phyloP scores from a whole-genome alignment of 2,888 invertebrate genomes.

The Lepidocyrtinus sp. region DNA sequence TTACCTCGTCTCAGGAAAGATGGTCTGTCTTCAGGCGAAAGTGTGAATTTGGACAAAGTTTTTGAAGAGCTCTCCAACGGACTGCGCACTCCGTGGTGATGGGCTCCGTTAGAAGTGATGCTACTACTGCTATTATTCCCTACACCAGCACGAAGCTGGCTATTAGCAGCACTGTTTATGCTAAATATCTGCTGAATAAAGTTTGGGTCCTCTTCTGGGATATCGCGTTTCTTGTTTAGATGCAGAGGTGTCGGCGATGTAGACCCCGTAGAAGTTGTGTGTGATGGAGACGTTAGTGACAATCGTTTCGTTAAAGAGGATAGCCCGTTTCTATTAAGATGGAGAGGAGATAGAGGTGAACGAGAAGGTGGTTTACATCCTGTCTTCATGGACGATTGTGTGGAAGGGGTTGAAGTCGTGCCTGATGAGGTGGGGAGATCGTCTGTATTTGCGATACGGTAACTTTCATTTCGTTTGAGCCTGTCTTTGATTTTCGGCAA shows the following conservation, averaged over 20 bases:
- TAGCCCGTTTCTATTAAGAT: constrained; percentile 41
- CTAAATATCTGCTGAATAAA: constrained; percentile 69
- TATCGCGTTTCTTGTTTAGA: constrained; percentile 67
- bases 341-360: constrained; percentile 42
- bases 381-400: background rate
- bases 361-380: constrained; percentile 13
- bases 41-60: constrained; percentile 68
- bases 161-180: constrained; percentile 62
- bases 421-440: constrained; percentile 30
- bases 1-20: constrained; percentile 70
- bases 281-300: constrained; percentile 24
- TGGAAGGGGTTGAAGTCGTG: background rate
- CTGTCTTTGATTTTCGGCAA: constrained; percentile 70
- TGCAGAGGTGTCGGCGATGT: constrained; percentile 43
- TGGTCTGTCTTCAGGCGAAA: constrained; percentile 69
- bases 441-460: constrained; percentile 69
- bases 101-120: background rate
- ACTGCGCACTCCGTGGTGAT: constrained; percentile 19
- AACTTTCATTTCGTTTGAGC: constrained; percentile 69
- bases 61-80: constrained; percentile 33
- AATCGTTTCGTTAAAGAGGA: constrained; percentile 33
- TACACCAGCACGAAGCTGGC: constrained; percentile 11
- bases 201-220: constrained; percentile 69
- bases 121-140: background rate
- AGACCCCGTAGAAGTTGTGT: background rate